phyloP scores from a whole-genome alignment of 2,113 vertebrate genomes.

The Chloroceryle aenea region DNA sequence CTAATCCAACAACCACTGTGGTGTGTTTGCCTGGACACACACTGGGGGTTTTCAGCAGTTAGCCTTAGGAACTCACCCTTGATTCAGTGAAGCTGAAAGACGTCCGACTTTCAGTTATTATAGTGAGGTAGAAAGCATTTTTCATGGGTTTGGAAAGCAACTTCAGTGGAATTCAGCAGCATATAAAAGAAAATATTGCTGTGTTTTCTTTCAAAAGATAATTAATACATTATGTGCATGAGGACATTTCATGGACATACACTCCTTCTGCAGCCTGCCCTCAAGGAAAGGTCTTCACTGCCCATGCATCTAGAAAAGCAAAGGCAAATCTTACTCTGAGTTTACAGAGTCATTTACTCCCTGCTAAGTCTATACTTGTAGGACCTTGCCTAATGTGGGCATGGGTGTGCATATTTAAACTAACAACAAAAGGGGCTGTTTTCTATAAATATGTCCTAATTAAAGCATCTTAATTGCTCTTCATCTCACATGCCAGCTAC shows the following conservation, averaged over 20 bases:
- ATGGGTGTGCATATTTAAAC: not conserved
- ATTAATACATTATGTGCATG: accelerated
- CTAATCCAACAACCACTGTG: not conserved
- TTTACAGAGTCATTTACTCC: not conserved
- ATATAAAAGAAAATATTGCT: not conserved
- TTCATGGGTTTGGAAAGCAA: not conserved
- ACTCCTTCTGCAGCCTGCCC: not conserved
- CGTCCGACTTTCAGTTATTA: not conserved
- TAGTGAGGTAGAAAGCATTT: not conserved
- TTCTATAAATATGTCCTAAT: not conserved
- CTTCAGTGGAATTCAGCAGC: not conserved
- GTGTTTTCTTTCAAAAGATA: not conserved
- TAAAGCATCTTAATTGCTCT: not conserved
- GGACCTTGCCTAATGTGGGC: not conserved
- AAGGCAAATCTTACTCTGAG: not conserved
- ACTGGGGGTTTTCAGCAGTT: not conserved
- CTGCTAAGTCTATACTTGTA: not conserved
- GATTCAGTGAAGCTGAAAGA: not conserved
- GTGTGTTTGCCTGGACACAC: not conserved
- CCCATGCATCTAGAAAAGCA: not conserved
- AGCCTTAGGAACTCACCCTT: not conserved
- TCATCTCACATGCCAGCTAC: not conserved
- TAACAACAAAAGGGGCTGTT: not conserved
- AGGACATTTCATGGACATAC: not conserved
- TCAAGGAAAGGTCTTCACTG: not conserved